These are phyloP conservation scores for Melieria picta DNA, from an alignment of 2,888 invertebrate genomes.

Conservation along the genomic window DNA sequence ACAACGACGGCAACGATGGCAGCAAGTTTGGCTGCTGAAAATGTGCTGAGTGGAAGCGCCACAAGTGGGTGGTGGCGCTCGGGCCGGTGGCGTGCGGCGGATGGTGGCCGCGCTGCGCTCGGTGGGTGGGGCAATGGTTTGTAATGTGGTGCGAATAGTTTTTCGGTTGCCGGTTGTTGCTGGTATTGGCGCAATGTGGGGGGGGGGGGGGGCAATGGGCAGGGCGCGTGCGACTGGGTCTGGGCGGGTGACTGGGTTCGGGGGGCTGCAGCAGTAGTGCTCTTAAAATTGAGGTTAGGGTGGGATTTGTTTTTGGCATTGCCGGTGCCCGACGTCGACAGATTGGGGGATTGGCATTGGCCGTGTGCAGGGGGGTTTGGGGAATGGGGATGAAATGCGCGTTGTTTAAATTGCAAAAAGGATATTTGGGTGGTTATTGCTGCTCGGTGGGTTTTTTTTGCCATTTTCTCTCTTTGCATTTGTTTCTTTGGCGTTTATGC, in stretches of 20 bases:
- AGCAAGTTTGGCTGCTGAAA: conserved; percentile 48
- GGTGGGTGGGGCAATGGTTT: too few species aligned
- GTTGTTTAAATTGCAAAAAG: conserved; percentile 18
- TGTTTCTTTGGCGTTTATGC: conserved; percentile 39
- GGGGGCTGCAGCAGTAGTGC: not conserved
- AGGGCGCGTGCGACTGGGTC: conserved; percentile 10
- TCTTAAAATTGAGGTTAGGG: conserved; percentile 13
- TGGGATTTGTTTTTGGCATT: conserved; percentile 33
- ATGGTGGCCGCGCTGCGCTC: not conserved
- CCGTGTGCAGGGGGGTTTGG: not conserved
- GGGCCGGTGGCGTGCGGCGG: conserved; percentile 1
- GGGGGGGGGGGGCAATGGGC: conserved; percentile 21
- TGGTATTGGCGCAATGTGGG: not conserved
- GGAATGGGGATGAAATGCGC: not conserved
- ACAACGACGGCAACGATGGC: conserved; percentile 19
- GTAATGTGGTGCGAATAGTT: conserved; percentile 8
- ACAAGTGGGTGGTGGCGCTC: conserved; percentile 44
- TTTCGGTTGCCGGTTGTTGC: conserved; percentile 21
- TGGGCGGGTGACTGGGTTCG: not conserved
- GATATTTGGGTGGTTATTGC: conserved; percentile 14
- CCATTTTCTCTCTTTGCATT: conserved; percentile 34
- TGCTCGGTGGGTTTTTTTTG: not conserved
- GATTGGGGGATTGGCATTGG: conserved; percentile 1
- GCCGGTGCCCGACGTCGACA: not conserved
- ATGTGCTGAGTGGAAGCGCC: conserved; percentile 47